Percentiles rank a stretch among this genome's conserved stretches.
Conservation (phyloP, 1,140 invertebrate species). For the Gonatopus flavifemur region DNA sequence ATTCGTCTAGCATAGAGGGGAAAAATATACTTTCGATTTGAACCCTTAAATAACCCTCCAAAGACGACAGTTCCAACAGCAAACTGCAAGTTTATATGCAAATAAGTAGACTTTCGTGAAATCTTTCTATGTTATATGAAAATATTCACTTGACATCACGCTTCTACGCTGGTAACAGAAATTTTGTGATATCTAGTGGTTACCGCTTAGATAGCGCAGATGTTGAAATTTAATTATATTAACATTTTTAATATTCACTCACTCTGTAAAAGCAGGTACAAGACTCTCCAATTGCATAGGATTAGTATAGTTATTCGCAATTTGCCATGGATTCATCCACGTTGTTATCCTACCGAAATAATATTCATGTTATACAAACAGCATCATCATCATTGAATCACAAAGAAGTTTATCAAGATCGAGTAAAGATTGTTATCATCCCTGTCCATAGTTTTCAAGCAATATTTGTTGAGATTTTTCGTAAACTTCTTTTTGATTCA, state of each 20-base stretch:
- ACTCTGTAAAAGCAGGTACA: slow-evolving; percentile 61
- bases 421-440: no score
- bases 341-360: slow-evolving; percentile 62
- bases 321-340: slow-evolving; percentile 72
- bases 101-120: no score
- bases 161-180: no score
- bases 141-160: no score
- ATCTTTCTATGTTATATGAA: not conserved
- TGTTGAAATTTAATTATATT: slow-evolving; percentile 3
- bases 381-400: no score
- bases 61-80: slow-evolving; percentile 56
- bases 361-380: no score
- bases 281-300: slow-evolving; percentile 68
- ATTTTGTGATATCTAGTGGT: no score
- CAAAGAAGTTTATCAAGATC: no score
- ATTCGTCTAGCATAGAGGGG: slow-evolving; percentile 59
- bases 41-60: slow-evolving; percentile 59
- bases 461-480: no score
- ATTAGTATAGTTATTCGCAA: slow-evolving; percentile 66
- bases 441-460: no score
- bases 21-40: slow-evolving; percentile 61
- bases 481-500: no score
- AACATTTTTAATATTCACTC: slow-evolving; percentile 29
- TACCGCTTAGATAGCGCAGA: no score
- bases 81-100: slow-evolving; percentile 53